Base-by-base conservation (phyloP, 2,888 invertebrate genomes). In the Dynastes tityus region DNA sequence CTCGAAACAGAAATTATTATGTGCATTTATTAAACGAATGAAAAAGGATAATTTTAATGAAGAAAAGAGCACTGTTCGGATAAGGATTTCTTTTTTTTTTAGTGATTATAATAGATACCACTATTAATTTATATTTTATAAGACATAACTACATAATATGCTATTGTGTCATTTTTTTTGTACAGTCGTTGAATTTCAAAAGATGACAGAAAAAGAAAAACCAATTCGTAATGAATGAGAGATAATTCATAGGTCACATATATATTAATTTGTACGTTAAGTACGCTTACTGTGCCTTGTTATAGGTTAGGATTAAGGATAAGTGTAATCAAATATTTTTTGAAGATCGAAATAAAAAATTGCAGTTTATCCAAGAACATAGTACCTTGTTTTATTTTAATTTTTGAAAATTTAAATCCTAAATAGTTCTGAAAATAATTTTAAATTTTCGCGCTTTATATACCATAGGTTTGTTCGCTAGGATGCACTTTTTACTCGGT, bases 221-320 rank as follows among this genome's bases (percentile, higher is more conserved):
- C 5, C 9, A 8, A 40, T 40, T 40, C 32, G 55, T 53, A 22
- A 37, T 40, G 32, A 32, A 71, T 32, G 32, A 55, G 79, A 79
- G 81, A 80, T 82, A 81, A 63, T 73, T 61, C n/a, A 40, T 80
- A 76, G 67, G 67, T 40, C 13, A 64, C 45, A 58, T 29, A 82
- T 82, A 84, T 83, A 84, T 68, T 86, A 87, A 87, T 85, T 84
- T 84, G 88, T 88, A 88, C 88, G 85, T 84, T 86, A 86, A 88
- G 88, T 88, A 88, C 88, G 87, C 88, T 88, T 88, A 87, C 87
- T 88, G 88, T 88, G 88, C 88, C 88, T 88, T 88, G 87, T 84
- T 82, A 85, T 87, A 87, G 86, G 83, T 81, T 87, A 87, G 85
- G 84, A 78, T 81, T 86, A 86, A 85, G 84, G 85, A 81, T 84